phyloP scores from a whole-genome alignment of 2,113 vertebrate species.

The Phalacrocorax pelagicus region DNA sequence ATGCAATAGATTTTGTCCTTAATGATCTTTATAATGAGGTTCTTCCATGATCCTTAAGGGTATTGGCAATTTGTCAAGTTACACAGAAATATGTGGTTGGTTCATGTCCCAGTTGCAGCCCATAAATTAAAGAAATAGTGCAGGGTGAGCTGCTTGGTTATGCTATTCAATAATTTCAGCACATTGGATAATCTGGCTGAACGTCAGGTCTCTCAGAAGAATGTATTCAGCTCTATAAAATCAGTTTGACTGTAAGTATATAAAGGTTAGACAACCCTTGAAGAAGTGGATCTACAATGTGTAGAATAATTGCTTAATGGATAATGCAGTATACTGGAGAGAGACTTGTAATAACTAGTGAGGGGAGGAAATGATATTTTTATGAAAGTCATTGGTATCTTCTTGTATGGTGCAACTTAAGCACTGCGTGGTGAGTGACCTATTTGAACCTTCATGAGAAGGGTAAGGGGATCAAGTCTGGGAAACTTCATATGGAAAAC shows the following conservation, averaged over 20 bases:
- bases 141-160: not conserved
- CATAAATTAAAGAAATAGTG: not conserved
- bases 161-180: not conserved
- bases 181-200: not conserved
- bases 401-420: not conserved
- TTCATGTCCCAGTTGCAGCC: not conserved
- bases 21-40: not conserved
- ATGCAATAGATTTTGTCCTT: not conserved
- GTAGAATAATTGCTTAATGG: not conserved
- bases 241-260: not conserved
- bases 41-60: not conserved
- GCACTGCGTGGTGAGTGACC: not conserved
- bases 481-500: not conserved
- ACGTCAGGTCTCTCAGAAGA: not conserved
- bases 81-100: not conserved
- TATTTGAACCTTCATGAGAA: not conserved
- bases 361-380: not conserved
- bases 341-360: not conserved
- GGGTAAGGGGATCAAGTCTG: not conserved
- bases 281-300: not conserved
- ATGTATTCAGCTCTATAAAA: not conserved
- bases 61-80: not conserved
- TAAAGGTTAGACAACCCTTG: not conserved
- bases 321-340: not conserved
- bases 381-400: not conserved